Conservation (phyloP, 2,888 invertebrate species). For the Nezara viridula region DNA sequence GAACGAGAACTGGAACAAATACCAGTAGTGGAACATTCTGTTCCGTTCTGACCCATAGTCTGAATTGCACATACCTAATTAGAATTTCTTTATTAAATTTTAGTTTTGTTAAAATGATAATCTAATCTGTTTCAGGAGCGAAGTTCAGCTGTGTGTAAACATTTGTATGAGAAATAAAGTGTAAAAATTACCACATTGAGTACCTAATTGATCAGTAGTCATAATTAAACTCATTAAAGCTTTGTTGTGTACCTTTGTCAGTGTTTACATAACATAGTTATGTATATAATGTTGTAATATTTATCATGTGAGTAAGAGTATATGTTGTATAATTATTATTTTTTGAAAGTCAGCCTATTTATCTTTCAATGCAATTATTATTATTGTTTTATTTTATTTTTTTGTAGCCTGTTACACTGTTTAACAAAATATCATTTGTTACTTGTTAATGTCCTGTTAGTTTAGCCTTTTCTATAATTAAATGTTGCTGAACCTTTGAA, state of each 20-base stretch:
- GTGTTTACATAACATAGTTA: conserved; percentile 48
- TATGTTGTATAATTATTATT: conserved; percentile 56
- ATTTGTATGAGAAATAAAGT: conserved; percentile 5
- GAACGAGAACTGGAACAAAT: too few relatives aligned
- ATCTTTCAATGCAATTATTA: conserved; percentile 29
- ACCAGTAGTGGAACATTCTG: too few relatives aligned
- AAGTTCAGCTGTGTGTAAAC: conserved; percentile 85
- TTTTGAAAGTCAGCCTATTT: conserved; percentile 40
- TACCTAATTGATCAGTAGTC: conserved; percentile 53
- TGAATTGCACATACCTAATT: too few relatives aligned
- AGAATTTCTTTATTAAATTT: neutral
- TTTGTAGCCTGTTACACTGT: conserved; percentile 34
- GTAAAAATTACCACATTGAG: conserved; percentile 57
- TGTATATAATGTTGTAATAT: conserved; percentile 60
- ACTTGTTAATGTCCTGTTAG: conserved; percentile 1
- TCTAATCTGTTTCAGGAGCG: conserved; percentile 71
- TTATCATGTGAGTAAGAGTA: conserved; percentile 51
- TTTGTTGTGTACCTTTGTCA: conserved; percentile 53
- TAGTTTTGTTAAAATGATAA: conserved; percentile 47
- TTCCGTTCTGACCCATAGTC: too few relatives aligned
- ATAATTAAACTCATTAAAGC: conserved; percentile 52
- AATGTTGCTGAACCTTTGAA: conserved; percentile 47
- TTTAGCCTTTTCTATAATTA: conserved; percentile 23
- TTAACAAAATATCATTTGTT: conserved; percentile 44
- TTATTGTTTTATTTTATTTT: conserved; percentile 33